Evolutionary conservation across 2,113 vertebrate genomes (phyloP).

Genomic region (Lepisosteus osseus): DNA sequence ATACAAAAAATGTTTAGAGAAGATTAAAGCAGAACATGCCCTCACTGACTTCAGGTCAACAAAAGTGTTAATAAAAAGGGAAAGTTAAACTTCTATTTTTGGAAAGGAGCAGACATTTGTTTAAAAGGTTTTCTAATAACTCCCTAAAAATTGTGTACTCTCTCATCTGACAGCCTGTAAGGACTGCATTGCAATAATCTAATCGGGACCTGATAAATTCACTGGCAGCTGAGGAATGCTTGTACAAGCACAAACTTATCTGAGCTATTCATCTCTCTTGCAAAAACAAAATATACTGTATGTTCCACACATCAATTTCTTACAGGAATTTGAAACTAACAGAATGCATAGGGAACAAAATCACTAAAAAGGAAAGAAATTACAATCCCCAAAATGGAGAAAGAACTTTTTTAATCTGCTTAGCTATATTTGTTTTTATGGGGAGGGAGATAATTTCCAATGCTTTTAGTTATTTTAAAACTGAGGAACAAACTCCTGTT

Average conservation of each 20-base stretch:
- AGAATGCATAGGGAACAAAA: slow-evolving; percentile 29
- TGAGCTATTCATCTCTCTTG: slow-evolving; percentile 57
- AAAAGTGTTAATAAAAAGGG: too few species aligned
- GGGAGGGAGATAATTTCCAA: slow-evolving; percentile 26
- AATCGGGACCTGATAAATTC: slow-evolving; percentile 54
- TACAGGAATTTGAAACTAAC: slow-evolving; percentile 48
- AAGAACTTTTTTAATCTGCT: slow-evolving; percentile 52
- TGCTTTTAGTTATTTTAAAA: not conserved
- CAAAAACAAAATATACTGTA: slow-evolving; percentile 49
- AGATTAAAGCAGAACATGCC: too few species aligned
- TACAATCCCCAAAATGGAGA: slow-evolving; percentile 27
- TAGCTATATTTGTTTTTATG: slow-evolving; percentile 34
- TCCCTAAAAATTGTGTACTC: not conserved
- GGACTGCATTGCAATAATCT: slow-evolving; percentile 41
- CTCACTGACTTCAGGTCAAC: too few species aligned
- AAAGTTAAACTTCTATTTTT: too few species aligned
- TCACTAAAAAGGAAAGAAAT: slow-evolving; percentile 33
- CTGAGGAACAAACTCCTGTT: too few species aligned
- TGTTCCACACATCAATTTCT: slow-evolving; percentile 46
- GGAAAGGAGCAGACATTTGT: not conserved
- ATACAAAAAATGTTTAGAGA: not conserved
- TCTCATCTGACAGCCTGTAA: slow-evolving; percentile 27
- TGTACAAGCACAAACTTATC: slow-evolving; percentile 63
- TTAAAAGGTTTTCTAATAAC: not conserved
- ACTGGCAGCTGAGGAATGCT: slow-evolving; percentile 44